Evolutionary conservation across 2,797 vertebrate species (phyloP).

Genomic region (Chelmon rostratus): DNA sequence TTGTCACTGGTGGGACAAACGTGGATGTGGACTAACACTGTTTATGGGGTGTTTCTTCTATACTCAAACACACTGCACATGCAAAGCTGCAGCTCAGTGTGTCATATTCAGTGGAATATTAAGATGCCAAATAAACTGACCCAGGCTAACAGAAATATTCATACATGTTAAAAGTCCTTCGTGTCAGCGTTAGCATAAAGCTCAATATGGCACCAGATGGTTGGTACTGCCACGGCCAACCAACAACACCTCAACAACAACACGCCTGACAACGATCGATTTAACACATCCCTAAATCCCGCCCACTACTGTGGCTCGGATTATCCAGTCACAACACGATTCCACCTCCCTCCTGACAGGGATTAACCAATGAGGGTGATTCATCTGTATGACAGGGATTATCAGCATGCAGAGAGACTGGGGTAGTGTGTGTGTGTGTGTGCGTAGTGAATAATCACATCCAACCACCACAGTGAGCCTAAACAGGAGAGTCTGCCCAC

Average conservation of each 20-base stretch:
- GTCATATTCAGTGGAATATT: background rate
- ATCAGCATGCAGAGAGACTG: slow-evolving; percentile 26
- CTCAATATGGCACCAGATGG: slow-evolving; percentile 57
- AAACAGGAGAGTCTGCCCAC: background rate
- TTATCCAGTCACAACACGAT: slow-evolving; percentile 58
- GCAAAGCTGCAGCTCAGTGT: background rate
- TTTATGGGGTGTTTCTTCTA: background rate
- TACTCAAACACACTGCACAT: background rate
- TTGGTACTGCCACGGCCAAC: slow-evolving; percentile 1
- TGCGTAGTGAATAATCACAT: slow-evolving; percentile 8
- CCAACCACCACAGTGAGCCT: background rate
- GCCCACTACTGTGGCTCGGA: slow-evolving; percentile 38
- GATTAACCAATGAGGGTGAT: slow-evolving; percentile 63
- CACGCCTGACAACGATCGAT: slow-evolving; percentile 26
- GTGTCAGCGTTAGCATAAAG: slow-evolving; percentile 6
- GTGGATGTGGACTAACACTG: no score
- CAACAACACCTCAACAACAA: slow-evolving; percentile 13
- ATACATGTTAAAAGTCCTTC: background rate
- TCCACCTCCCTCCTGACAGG: slow-evolving; percentile 29
- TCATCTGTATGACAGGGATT: slow-evolving; percentile 53
- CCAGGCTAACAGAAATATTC: no score
- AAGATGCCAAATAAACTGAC: background rate
- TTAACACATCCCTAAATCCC: slow-evolving; percentile 53
- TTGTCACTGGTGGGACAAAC: background rate
- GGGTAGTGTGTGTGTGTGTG: background rate